phyloP scores from a whole-genome alignment of 2,888 invertebrate genomes.

The Lasioglossum morio region DNA sequence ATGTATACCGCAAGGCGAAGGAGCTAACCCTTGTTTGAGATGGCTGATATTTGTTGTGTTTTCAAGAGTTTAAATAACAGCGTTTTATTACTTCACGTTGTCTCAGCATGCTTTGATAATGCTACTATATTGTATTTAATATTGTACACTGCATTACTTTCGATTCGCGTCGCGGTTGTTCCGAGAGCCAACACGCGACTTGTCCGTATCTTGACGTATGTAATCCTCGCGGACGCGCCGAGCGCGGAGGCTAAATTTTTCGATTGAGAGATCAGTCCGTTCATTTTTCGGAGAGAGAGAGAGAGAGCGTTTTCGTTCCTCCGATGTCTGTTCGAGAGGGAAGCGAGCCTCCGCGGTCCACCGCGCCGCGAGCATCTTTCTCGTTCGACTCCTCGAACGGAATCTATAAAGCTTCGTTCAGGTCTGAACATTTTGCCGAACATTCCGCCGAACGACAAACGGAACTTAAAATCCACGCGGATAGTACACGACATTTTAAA shows the following conservation, averaged over 20 bases:
- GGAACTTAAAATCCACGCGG: too few relatives aligned
- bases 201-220: slow-evolving; percentile 39
- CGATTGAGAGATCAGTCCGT: not conserved
- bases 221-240: not conserved
- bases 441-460: too few relatives aligned
- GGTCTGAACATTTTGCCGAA: too few relatives aligned
- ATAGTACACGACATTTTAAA: too few relatives aligned
- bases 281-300: not conserved
- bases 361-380: not conserved
- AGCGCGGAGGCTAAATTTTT: not conserved
- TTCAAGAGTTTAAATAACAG: slow-evolving; percentile 84
- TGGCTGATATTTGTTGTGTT: slow-evolving; percentile 84
- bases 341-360: not conserved
- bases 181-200: slow-evolving; percentile 31
- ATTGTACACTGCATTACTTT: slow-evolving; percentile 62
- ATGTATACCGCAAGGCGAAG: slow-evolving; percentile 66
- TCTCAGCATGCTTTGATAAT: slow-evolving; percentile 82
- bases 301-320: not conserved
- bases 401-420: too few relatives aligned
- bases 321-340: not conserved
- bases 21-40: slow-evolving; percentile 82
- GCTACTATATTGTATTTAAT: slow-evolving; percentile 73
- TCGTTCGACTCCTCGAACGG: not conserved
- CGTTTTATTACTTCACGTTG: slow-evolving; percentile 80
- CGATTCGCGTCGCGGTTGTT: slow-evolving; percentile 65